Conservation (phyloP, 2,888 invertebrate genomes). For the Parasteatoda lunata region DNA sequence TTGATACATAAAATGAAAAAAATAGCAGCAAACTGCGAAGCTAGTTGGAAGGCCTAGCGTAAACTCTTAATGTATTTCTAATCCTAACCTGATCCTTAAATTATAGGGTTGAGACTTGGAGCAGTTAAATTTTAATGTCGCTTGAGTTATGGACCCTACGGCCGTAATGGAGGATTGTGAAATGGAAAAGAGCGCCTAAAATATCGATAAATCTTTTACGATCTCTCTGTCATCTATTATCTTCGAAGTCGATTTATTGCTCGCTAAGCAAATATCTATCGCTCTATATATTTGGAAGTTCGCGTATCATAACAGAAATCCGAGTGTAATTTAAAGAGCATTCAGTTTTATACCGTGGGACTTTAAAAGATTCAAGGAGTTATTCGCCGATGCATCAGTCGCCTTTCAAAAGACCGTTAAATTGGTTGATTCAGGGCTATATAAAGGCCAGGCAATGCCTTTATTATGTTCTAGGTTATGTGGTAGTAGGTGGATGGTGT, state of each 20-base stretch:
- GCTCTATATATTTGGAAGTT: background rate
- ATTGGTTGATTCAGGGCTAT: too few relatives aligned
- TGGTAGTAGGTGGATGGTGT: too few relatives aligned
- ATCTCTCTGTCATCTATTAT: slow-evolving; percentile 30
- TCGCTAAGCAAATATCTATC: background rate
- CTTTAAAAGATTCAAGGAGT: too few relatives aligned
- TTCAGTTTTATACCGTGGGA: too few relatives aligned
- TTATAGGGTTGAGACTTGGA: background rate
- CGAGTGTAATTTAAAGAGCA: too few relatives aligned
- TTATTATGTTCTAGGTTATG: too few relatives aligned
- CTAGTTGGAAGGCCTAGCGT: too few relatives aligned
- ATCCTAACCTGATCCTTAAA: background rate
- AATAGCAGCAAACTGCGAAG: background rate
- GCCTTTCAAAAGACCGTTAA: too few relatives aligned
- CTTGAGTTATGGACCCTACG: slow-evolving; percentile 10
- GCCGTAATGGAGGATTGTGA: slow-evolving; percentile 18
- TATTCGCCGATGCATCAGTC: too few relatives aligned
- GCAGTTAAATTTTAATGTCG: slow-evolving; percentile 33
- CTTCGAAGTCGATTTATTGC: background rate
- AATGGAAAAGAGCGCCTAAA: slow-evolving; percentile 27
- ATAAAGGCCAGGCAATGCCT: too few relatives aligned
- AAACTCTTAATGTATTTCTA: background rate
- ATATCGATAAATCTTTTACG: slow-evolving; percentile 44
- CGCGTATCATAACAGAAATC: too few relatives aligned
- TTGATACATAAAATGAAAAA: too few relatives aligned